Conservation (phyloP, 2,113 vertebrate genomes). For the Arvicanthis niloticus region DNA sequence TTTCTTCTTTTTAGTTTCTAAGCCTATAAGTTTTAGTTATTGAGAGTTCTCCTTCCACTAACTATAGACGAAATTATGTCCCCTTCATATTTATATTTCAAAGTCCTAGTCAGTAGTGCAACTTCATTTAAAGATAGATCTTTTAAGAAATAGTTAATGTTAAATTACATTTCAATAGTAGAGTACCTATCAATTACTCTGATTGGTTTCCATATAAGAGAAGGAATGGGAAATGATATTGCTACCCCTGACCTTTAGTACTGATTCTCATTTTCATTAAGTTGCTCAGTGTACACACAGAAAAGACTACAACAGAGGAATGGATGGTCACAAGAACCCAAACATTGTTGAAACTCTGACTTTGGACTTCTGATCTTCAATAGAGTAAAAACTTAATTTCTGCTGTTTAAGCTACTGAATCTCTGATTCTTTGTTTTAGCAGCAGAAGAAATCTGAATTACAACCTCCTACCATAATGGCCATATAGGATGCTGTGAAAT, state of each 20-base stretch:
- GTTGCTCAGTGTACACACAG: not conserved
- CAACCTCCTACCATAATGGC: not conserved
- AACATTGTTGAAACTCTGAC: not conserved
- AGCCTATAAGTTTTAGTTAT: slow-evolving; percentile 28
- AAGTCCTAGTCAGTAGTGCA: not conserved
- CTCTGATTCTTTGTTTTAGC: not conserved
- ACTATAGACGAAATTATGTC: not conserved
- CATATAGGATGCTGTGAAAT: not conserved
- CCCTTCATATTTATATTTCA: not conserved
- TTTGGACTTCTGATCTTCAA: not conserved
- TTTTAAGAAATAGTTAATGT: not conserved
- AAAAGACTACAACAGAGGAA: not conserved
- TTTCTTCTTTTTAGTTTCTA: not conserved
- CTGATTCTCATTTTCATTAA: not conserved
- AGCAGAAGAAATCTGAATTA: not conserved
- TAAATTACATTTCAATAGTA: not conserved
- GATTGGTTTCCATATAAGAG: not conserved
- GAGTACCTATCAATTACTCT: not conserved
- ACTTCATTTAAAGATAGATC: not conserved
- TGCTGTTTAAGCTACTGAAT: not conserved
- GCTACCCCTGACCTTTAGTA: too few species aligned
- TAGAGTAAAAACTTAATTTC: not conserved
- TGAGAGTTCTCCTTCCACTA: not conserved
- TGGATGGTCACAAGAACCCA: not conserved
- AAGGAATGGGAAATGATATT: not conserved